Percentiles rank a stretch among this genome's conserved stretches.
phyloP scores from a whole-genome alignment of 2,888 invertebrate species.

The Psylliodes chrysocephalus region DNA sequence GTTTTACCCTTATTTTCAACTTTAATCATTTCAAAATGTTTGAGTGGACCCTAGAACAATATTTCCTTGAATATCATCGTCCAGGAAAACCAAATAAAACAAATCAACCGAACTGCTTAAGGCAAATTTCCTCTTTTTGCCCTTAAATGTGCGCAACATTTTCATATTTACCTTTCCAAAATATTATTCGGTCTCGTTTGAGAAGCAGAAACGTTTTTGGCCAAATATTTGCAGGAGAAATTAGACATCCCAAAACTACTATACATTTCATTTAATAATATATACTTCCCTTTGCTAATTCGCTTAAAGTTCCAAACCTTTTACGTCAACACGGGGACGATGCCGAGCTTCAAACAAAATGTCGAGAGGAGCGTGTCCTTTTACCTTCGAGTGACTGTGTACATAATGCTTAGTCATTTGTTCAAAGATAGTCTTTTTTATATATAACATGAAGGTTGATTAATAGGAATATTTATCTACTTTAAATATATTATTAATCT shows the following conservation, averaged over 20 bases:
- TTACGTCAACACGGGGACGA: conserved; percentile 23
- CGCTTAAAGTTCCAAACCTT: conserved; percentile 29
- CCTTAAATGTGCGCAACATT: conserved; percentile 44
- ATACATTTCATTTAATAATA: conserved; percentile 37
- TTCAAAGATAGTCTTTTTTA: no score
- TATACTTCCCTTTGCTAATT: conserved; percentile 30
- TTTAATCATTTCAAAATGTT: neutral
- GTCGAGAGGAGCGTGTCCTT: neutral
- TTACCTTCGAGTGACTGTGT: neutral
- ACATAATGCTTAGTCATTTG: no score
- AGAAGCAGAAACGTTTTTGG: conserved; percentile 28
- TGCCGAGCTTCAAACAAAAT: neutral
- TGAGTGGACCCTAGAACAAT: neutral
- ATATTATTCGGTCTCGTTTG: conserved; percentile 29
- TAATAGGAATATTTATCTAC: no score
- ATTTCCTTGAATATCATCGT: neutral
- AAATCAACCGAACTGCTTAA: neutral
- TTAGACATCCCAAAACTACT: conserved; percentile 35
- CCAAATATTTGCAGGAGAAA: conserved; percentile 35
- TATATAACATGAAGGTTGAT: no score
- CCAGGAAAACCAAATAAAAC: neutral
- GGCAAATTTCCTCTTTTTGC: neutral
- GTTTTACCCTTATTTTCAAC: neutral
- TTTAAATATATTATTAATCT: no score
- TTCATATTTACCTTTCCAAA: conserved; percentile 54